Percentiles rank a stretch among this genome's conserved stretches.
These are phyloP conservation scores for Venusia cambrica DNA, from an alignment of 2,888 invertebrate species.

Conservation along the genomic window DNA sequence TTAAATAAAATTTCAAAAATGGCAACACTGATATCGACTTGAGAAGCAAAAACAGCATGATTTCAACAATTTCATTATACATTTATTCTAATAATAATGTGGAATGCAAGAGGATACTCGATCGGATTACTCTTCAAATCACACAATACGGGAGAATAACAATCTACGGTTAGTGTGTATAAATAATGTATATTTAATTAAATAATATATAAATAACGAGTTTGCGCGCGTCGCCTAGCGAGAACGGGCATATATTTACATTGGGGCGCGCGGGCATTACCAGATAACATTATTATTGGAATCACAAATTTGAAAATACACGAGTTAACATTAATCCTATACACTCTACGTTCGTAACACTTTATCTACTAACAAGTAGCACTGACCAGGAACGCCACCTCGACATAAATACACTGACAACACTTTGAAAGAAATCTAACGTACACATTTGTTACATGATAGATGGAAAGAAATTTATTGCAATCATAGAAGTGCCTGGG, in stretches of 20 bases:
- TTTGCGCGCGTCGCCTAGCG: conserved; percentile 25
- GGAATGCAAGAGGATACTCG: conserved; percentile 72
- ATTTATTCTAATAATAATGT: conserved; percentile 55
- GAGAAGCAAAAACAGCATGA: conserved; percentile 41
- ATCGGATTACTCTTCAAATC: conserved; percentile 39
- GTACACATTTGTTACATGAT: too few relatives aligned
- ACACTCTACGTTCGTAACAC: conserved; percentile 50
- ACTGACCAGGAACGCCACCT: conserved; percentile 20
- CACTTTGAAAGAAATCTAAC: too few relatives aligned
- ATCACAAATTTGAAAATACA: conserved; percentile 46
- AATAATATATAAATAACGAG: conserved; percentile 51
- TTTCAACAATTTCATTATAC: conserved; percentile 35
- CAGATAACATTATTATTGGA: conserved; percentile 44
- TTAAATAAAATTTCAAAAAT: conserved; percentile 38
- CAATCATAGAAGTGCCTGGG: too few relatives aligned
- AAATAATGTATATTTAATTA: conserved; percentile 52
- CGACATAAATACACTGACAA: conserved; percentile 7
- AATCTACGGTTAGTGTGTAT: conserved; percentile 54
- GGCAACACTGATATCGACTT: conserved; percentile 34
- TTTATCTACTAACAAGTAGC: conserved; percentile 38
- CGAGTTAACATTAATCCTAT: conserved; percentile 48
- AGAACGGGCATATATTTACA: conserved; percentile 38
- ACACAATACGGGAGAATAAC: conserved; percentile 47
- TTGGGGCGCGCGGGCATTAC: conserved; percentile 13
- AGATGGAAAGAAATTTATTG: too few relatives aligned